Evolutionary conservation across 2,888 invertebrate species (phyloP).

Genomic region (Gandaritis pyraliata): DNA sequence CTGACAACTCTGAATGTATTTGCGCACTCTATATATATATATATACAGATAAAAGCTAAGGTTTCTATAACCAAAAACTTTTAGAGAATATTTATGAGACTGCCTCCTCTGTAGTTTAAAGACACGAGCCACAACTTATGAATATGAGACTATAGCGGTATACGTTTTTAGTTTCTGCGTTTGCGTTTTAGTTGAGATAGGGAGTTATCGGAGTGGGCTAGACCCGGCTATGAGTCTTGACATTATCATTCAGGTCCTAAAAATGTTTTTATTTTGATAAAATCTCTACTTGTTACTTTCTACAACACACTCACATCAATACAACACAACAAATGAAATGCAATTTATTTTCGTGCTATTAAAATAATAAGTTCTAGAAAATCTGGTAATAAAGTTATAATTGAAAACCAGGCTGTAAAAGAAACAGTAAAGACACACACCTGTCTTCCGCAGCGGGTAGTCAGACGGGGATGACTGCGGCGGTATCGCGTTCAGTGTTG

Average conservation of each 20-base stretch:
- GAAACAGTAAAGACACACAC: constrained; percentile 78
- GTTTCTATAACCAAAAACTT: too few relatives aligned
- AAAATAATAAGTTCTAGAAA: not conserved
- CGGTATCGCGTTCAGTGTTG: constrained; percentile 65
- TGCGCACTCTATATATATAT: too few relatives aligned
- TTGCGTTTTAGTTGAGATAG: too few relatives aligned
- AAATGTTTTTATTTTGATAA: not conserved
- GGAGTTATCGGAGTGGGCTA: not conserved
- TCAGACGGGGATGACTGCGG: constrained; percentile 83
- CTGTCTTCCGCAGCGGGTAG: constrained; percentile 97
- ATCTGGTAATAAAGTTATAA: not conserved
- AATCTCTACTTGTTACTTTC: constrained; percentile 10
- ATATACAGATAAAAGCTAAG: not conserved
- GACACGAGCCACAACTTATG: too few relatives aligned
- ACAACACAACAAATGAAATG: constrained; percentile 13
- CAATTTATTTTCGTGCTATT: constrained; percentile 12
- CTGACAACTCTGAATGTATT: not conserved
- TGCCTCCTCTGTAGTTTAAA: too few relatives aligned
- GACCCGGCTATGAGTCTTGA: not conserved
- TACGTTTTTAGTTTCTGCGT: too few relatives aligned
- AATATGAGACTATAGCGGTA: too few relatives aligned
- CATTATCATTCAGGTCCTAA: not conserved
- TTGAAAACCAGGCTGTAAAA: not conserved
- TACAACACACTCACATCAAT: constrained; percentile 13
- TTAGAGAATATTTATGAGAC: too few relatives aligned